Conservation (phyloP, 2,113 vertebrate species). For the Cryptotis parvus region DNA sequence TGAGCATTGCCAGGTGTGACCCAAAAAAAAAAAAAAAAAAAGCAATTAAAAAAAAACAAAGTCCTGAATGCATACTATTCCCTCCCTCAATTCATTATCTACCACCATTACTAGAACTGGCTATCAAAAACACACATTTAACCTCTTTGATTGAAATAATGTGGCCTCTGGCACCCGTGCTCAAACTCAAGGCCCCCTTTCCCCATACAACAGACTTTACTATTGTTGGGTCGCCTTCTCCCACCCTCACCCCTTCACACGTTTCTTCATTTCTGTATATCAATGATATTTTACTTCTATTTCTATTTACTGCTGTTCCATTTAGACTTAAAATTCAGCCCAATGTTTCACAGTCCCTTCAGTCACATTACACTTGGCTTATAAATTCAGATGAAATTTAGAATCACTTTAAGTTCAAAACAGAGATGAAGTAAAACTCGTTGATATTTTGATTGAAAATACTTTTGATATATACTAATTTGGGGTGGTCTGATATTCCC, state of each 20-base stretch:
- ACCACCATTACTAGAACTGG: background rate
- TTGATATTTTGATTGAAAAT: conserved; percentile 22
- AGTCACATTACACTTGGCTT: conserved; percentile 30
- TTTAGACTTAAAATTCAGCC: background rate
- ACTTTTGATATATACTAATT: conserved; percentile 32
- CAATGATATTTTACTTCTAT: background rate
- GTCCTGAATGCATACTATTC: too few relatives aligned
- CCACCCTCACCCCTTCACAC: background rate
- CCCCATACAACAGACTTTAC: background rate
- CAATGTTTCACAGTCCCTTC: background rate
- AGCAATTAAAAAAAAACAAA: too few relatives aligned
- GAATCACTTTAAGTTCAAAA: conserved; percentile 40
- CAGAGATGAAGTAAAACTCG: conserved; percentile 49
- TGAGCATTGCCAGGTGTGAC: too few relatives aligned
- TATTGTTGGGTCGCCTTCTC: background rate
- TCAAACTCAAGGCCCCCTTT: background rate
- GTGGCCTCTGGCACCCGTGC: background rate
- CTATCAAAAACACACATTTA: conserved; percentile 21
- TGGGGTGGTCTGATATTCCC: conserved; percentile 27
- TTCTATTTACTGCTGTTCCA: conserved; percentile 8
- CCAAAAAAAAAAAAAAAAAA: too few relatives aligned
- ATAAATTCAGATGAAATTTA: conserved; percentile 19
- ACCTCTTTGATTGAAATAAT: background rate
- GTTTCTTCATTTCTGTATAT: conserved; percentile 6
- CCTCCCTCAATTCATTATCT: background rate